Conservation (phyloP, 1,140 invertebrate species). For the Eupeodes corollae region DNA sequence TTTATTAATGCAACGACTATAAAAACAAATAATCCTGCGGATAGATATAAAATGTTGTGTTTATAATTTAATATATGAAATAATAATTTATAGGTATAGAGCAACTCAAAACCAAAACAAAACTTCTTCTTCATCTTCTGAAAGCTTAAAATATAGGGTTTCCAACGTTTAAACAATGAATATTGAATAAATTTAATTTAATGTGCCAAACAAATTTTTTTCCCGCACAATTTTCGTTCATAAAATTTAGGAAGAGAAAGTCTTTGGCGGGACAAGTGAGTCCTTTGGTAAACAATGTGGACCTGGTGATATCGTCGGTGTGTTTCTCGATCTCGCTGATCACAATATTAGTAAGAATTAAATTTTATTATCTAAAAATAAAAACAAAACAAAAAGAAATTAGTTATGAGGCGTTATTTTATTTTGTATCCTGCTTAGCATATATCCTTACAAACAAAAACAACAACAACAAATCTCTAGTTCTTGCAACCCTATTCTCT, state of each 20-base stretch:
- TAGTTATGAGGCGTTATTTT: not conserved
- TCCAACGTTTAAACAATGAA: too few species aligned
- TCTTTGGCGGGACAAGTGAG: slow-evolving; percentile 75
- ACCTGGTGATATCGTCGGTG: slow-evolving; percentile 86
- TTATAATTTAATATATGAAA: too few species aligned
- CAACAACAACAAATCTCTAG: not conserved
- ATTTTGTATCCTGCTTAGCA: not conserved
- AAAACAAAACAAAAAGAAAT: slow-evolving; percentile 1
- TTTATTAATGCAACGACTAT: too few species aligned
- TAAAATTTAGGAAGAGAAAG: slow-evolving; percentile 81
- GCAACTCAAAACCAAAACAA: too few species aligned
- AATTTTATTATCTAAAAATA: slow-evolving; percentile 34
- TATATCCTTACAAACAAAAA: not conserved
- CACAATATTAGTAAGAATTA: slow-evolving; percentile 83
- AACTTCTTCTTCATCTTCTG: too few species aligned
- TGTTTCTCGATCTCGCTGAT: slow-evolving; percentile 92
- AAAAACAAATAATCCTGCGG: too few species aligned
- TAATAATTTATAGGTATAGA: too few species aligned
- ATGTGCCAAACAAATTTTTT: too few species aligned
- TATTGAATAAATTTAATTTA: too few species aligned
- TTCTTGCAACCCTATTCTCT: not conserved
- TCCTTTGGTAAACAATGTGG: slow-evolving; percentile 92
- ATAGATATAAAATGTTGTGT: too few species aligned
- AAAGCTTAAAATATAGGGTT: too few species aligned
- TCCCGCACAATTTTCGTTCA: slow-evolving; percentile 7